Evolutionary conservation across 2,797 vertebrate genomes (phyloP).

Genomic region (Crenichthys baileyi): DNA sequence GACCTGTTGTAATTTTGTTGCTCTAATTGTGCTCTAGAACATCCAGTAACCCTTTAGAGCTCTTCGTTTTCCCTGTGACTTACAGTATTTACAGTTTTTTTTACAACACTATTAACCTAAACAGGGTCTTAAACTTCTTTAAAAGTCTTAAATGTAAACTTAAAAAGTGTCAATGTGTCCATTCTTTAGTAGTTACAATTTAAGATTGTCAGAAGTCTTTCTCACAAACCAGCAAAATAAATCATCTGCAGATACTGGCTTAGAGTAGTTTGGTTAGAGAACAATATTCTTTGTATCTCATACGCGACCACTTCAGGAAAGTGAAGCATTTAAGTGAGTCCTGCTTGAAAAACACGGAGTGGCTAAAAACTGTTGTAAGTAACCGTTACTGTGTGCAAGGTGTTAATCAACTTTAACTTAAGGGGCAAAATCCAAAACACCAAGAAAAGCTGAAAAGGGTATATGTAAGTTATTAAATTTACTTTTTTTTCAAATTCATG

Average conservation of each 20-base stretch:
- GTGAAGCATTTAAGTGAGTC: too few relatives aligned
- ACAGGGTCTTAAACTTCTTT: background rate
- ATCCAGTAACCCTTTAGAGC: background rate
- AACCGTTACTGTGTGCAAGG: too few relatives aligned
- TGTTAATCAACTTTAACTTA: too few relatives aligned
- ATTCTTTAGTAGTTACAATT: too few relatives aligned
- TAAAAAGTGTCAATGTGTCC: background rate
- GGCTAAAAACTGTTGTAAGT: too few relatives aligned
- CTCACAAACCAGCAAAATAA: background rate
- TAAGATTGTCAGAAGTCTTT: background rate
- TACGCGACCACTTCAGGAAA: too few relatives aligned
- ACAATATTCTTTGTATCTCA: too few relatives aligned
- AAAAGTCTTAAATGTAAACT: background rate
- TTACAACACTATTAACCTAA: too few relatives aligned
- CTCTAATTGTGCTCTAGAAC: background rate
- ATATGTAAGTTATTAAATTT: background rate
- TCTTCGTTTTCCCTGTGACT: background rate
- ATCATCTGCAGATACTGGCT: background rate
- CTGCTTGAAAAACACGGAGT: too few relatives aligned
- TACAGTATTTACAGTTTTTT: background rate
- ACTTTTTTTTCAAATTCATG: background rate
- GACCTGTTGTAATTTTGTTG: slow-evolving; percentile 7
- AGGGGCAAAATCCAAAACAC: too few relatives aligned
- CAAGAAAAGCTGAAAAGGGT: background rate
- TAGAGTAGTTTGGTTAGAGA: too few relatives aligned